Conservation (phyloP, 2,797 vertebrate genomes). For the Paratrypauchen microcephalus region DNA sequence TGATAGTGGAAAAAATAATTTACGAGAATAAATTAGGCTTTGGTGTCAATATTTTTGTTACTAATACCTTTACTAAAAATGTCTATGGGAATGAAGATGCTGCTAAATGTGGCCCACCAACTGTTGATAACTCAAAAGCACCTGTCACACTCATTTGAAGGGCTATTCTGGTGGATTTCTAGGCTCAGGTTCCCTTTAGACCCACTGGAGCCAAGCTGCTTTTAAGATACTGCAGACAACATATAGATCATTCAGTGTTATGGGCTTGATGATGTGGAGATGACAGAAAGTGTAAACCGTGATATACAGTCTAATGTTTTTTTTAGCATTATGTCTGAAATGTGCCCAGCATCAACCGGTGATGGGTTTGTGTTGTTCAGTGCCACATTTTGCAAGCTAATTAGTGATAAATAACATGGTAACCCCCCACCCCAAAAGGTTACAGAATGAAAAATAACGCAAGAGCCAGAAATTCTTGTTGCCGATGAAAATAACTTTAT, state of each 20-base stretch:
- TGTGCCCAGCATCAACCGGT: not conserved
- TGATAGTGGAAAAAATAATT: not conserved
- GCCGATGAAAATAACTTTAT: slow-evolving; percentile 32
- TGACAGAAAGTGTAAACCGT: slow-evolving; percentile 9
- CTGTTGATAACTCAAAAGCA: slow-evolving; percentile 69
- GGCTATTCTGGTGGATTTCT: slow-evolving; percentile 79
- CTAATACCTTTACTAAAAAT: slow-evolving; percentile 22
- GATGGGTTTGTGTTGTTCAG: not conserved
- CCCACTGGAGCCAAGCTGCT: slow-evolving; percentile 62
- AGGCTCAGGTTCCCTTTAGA: slow-evolving; percentile 72
- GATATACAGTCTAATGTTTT: not conserved
- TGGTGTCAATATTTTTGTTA: slow-evolving; percentile 13
- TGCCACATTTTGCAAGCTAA: slow-evolving; percentile 15
- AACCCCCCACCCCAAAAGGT: too few relatives aligned
- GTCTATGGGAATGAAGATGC: slow-evolving; percentile 35
- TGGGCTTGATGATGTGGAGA: slow-evolving; percentile 12
- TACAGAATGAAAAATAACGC: slow-evolving; percentile 37
- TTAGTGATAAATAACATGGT: slow-evolving; percentile 20
- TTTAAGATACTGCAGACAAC: slow-evolving; percentile 52
- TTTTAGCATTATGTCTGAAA: slow-evolving; percentile 1
- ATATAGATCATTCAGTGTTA: slow-evolving; percentile 58
- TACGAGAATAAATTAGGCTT: not conserved
- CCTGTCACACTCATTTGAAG: slow-evolving; percentile 68
- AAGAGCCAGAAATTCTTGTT: slow-evolving; percentile 19
- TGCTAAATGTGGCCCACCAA: slow-evolving; percentile 67